Percentiles rank a stretch among this genome's conserved stretches.
These are phyloP conservation scores for Apogon talboti DNA, from an alignment of 2,797 vertebrate species.

Conservation along the genomic window DNA sequence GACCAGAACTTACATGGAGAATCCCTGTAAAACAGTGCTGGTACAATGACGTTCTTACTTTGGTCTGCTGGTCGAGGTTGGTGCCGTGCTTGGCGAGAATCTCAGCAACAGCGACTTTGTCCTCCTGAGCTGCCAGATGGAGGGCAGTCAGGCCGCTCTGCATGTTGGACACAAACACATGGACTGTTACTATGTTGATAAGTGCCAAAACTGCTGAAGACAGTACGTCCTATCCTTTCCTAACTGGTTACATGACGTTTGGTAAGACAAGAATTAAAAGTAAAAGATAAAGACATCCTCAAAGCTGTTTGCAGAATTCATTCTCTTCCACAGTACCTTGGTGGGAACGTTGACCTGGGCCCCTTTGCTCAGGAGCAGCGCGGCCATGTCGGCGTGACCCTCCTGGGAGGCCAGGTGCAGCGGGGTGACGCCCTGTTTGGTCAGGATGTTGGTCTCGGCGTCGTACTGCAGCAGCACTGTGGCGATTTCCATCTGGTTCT, in stretches of 20 bases:
- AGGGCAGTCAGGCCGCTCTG: slow-evolving; percentile 95
- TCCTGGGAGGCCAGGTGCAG: slow-evolving; percentile 96
- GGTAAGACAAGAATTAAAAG: too few species aligned
- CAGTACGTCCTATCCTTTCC: background rate
- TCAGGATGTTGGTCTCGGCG: slow-evolving; percentile 92
- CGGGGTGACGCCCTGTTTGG: slow-evolving; percentile 94
- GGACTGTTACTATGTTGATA: background rate
- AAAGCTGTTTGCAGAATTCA: background rate
- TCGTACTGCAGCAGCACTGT: slow-evolving; percentile 90
- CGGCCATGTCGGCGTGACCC: slow-evolving; percentile 91
- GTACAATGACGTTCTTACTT: slow-evolving; percentile 80
- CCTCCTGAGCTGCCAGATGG: slow-evolving; percentile 96
- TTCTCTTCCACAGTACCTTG: slow-evolving; percentile 84
- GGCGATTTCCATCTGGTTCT: slow-evolving; percentile 98
- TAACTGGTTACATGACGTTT: background rate
- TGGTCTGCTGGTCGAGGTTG: slow-evolving; percentile 95
- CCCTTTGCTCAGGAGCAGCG: slow-evolving; percentile 90
- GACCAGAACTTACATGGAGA: background rate
- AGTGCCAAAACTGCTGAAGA: background rate
- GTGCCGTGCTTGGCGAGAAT: slow-evolving; percentile 88
- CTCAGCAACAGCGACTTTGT: slow-evolving; percentile 91
- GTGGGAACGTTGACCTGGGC: slow-evolving; percentile 89
- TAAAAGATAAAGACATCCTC: too few species aligned
- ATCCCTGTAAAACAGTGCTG: background rate
- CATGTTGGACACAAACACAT: slow-evolving; percentile 22